Conservation (phyloP, 1,140 invertebrate genomes). For the Brachystomella parvula region DNA sequence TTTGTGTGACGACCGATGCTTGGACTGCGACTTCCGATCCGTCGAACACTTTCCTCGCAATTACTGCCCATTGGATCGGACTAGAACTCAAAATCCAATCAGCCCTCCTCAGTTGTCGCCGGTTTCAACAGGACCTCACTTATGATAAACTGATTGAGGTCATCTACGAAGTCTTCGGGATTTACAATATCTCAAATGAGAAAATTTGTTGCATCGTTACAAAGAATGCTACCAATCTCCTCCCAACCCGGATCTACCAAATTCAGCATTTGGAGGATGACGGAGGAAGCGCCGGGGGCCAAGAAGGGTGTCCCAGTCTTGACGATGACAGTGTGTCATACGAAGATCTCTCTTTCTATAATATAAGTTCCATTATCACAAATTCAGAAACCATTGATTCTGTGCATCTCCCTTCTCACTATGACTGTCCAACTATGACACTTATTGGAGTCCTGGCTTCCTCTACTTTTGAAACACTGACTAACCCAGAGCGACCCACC, state of each 20-base stretch:
- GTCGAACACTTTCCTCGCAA: neutral
- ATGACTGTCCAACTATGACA: neutral
- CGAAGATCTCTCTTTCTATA: constrained; percentile 5
- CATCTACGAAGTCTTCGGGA: constrained; percentile 21
- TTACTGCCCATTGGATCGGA: neutral
- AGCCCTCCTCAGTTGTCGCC: constrained; percentile 10
- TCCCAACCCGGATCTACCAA: constrained; percentile 8
- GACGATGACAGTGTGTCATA: neutral
- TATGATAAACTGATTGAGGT: constrained; percentile 31
- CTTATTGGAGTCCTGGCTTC: neutral
- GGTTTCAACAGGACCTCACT: constrained; percentile 31
- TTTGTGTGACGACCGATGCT: neutral
- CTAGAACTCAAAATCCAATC: neutral
- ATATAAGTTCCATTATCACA: neutral
- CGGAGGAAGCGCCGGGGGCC: neutral
- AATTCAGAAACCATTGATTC: neutral
- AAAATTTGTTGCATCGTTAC: constrained; percentile 37
- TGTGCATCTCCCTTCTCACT: constrained; percentile 10
- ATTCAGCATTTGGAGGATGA: neutral
- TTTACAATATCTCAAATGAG: constrained; percentile 25
- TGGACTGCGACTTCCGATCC: neutral
- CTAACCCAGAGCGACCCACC: neutral
- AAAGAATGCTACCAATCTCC: constrained; percentile 36
- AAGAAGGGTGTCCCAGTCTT: neutral
- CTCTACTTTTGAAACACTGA: neutral